Conservation (phyloP, 2,113 vertebrate genomes). For the Alectura lathami region DNA sequence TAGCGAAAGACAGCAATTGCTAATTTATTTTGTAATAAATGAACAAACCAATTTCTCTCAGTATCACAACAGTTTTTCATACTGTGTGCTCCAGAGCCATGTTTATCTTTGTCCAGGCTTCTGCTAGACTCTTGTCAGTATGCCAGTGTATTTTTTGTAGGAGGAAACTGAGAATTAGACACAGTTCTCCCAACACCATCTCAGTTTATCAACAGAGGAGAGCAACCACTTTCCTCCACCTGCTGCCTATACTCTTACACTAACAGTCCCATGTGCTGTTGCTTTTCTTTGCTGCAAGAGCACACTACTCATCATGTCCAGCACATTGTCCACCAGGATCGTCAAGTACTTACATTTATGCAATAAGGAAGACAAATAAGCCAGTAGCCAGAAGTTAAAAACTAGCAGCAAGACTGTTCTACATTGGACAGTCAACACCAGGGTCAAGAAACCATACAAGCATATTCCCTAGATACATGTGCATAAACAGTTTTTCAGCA, state of each 20-base stretch:
- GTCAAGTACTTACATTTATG: neutral
- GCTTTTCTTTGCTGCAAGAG: neutral
- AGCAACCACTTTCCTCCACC: neutral
- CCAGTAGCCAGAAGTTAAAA: neutral
- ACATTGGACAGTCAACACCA: neutral
- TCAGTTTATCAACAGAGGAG: neutral
- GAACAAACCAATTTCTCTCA: neutral
- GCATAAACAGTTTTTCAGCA: neutral
- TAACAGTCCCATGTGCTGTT: neutral
- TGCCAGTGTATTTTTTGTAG: neutral
- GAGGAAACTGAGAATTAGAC: neutral
- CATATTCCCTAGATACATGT: fast-evolving
- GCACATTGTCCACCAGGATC: neutral
- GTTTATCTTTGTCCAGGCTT: neutral
- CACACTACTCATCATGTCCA: neutral
- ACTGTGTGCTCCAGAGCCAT: neutral
- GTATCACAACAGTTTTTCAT: neutral
- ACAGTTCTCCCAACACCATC: neutral
- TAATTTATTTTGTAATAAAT: neutral
- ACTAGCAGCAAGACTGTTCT: neutral
- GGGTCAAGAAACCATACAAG: neutral
- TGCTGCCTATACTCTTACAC: neutral
- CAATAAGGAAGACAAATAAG: neutral
- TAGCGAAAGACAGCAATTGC: neutral
- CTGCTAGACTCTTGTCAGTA: neutral